Evolutionary conservation across 2,113 vertebrate species (phyloP).

Genomic region (Pachyramphus minor): DNA sequence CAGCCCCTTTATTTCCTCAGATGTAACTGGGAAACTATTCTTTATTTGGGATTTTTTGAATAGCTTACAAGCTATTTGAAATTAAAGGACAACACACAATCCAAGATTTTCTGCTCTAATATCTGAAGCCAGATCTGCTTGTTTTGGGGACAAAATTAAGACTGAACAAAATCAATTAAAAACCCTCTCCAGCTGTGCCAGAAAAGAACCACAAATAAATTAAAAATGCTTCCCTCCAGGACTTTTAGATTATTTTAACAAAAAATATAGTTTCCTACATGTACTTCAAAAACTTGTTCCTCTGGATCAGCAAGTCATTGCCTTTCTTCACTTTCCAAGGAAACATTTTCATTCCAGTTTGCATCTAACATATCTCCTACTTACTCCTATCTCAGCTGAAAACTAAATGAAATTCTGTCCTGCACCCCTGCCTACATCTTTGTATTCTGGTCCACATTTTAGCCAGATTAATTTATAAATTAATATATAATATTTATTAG

Average conservation of each 20-base stretch:
- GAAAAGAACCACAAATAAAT: constrained; percentile 5
- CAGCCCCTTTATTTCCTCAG: neutral
- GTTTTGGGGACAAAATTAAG: constrained; percentile 2
- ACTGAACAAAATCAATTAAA: constrained; percentile 14
- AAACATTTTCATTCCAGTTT: neutral
- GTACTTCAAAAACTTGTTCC: neutral
- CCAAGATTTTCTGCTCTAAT: neutral
- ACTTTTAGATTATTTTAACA: neutral
- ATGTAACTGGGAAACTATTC: neutral
- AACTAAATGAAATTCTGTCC: neutral
- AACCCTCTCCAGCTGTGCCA: neutral
- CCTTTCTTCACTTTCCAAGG: neutral
- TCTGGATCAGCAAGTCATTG: neutral
- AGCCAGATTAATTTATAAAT: neutral
- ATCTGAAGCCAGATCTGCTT: constrained; percentile 8
- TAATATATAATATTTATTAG: neutral
- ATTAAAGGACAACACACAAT: neutral
- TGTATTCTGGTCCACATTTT: neutral
- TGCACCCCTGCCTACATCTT: neutral
- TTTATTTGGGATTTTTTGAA: constrained; percentile 13
- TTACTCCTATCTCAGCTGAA: neutral
- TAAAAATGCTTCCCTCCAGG: neutral
- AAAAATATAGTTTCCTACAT: neutral
- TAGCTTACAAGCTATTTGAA: constrained; percentile 12
- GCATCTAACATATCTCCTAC: neutral